Evolutionary conservation across 30 jellyfish, hydroid and myxozoan genomes (phyloP).

Genomic region (Kudoa iwatai): DNA sequence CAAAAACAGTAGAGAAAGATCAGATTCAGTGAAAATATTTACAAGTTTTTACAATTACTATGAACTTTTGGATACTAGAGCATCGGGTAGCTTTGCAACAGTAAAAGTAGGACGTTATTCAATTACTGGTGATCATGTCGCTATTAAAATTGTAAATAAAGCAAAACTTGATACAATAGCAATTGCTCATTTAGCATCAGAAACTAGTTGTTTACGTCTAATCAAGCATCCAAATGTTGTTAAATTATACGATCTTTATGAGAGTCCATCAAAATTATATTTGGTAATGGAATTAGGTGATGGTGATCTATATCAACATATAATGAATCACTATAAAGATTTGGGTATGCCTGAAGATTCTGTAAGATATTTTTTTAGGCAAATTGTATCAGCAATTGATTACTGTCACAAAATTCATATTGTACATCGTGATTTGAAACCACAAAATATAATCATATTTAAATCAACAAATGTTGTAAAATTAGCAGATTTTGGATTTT

Average conservation of each 20-base stretch:
- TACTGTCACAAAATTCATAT: constrained; percentile 72
- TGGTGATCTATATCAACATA: constrained; percentile 79
- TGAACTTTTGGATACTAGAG: no score
- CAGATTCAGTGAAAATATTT: no score
- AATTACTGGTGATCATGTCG: constrained; percentile 70
- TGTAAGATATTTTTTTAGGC: constrained; percentile 50
- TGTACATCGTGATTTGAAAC: constrained; percentile 87
- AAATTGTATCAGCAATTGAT: constrained; percentile 59
- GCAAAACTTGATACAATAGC: constrained; percentile 45
- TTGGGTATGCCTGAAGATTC: constrained; percentile 40
- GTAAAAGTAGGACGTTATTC: constrained; percentile 78
- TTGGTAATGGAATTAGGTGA: constrained; percentile 66
- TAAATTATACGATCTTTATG: constrained; percentile 45
- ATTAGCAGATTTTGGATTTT: constrained; percentile 70
- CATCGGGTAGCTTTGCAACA: constrained; percentile 78
- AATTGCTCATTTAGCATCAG: constrained; percentile 50
- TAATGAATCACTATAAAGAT: constrained; percentile 34
- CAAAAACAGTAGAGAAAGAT: no score
- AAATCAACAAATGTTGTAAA: constrained; percentile 36
- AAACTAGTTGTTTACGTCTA: constrained; percentile 40
- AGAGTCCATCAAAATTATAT: constrained; percentile 40
- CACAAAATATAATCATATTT: constrained; percentile 60
- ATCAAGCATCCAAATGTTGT: constrained; percentile 89
- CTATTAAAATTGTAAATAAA: constrained; percentile 68
- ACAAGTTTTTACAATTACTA: no score